A percentile compares a stretch with the other conserved stretches of the same genome.
Evolutionary conservation across 2,888 invertebrate species (phyloP).

Genomic region (Clepsis dumicolana): DNA sequence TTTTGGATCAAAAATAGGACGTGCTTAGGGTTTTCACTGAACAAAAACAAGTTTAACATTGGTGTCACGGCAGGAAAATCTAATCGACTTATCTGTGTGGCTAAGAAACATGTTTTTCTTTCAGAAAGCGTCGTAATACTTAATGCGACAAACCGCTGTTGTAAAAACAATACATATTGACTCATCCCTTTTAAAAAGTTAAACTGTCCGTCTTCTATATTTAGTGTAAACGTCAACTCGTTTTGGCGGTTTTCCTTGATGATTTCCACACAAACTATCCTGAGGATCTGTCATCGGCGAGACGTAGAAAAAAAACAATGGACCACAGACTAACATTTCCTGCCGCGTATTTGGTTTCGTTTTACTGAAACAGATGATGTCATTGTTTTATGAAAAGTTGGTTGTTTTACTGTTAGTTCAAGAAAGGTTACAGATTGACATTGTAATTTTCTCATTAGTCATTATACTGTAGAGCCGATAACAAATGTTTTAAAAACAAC

Average conservation of each 20-base stretch:
- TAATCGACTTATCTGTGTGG: not conserved
- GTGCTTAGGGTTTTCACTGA: not conserved
- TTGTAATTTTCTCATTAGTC: not conserved
- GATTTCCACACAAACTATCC: constrained; percentile 13
- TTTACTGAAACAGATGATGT: constrained; percentile 45
- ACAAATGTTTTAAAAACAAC: not conserved
- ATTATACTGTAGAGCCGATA: constrained; percentile 9
- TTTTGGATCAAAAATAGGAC: not conserved
- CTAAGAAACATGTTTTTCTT: not conserved
- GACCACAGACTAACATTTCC: constrained; percentile 34
- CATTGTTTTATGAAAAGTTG: constrained; percentile 35
- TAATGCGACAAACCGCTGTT: not conserved
- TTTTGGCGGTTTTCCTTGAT: constrained; percentile 5
- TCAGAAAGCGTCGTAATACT: not conserved
- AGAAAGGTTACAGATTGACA: not conserved
- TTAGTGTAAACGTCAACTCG: constrained; percentile 11
- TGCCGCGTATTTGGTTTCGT: constrained; percentile 37
- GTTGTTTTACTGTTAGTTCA: constrained; percentile 8
- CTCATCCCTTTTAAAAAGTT: constrained; percentile 4
- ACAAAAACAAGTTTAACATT: constrained; percentile 1
- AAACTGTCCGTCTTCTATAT: constrained; percentile 6
- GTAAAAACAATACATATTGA: too few species aligned
- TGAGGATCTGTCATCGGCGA: constrained; percentile 30
- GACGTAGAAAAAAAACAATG: constrained; percentile 32
- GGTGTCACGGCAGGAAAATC: not conserved